These are phyloP conservation scores for Eremophila alpestris DNA, from an alignment of 2,797 vertebrate species.

Conservation along the genomic window DNA sequence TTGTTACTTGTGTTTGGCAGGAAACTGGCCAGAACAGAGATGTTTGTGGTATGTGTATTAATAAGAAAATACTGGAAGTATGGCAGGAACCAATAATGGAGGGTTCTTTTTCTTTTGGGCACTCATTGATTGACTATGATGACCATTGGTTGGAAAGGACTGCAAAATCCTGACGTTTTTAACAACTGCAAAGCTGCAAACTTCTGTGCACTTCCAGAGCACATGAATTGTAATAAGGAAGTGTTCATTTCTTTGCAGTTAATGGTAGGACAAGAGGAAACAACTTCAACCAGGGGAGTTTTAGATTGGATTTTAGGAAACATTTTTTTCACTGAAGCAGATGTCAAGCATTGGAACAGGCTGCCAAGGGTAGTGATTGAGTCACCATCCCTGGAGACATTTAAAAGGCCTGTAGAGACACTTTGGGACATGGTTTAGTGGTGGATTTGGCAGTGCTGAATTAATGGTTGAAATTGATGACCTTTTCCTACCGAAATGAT, in stretches of 20 bases:
- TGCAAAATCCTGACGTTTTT: background rate
- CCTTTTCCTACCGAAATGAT: background rate
- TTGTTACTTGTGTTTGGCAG: background rate
- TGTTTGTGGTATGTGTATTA: fast-evolving
- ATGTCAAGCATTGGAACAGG: background rate
- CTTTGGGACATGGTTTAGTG: background rate
- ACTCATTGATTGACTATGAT: background rate
- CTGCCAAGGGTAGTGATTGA: background rate
- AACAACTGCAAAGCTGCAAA: background rate
- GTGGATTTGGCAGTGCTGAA: background rate
- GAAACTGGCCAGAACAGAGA: background rate
- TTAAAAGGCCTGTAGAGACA: background rate
- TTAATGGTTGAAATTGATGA: background rate
- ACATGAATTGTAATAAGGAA: background rate
- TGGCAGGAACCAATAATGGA: background rate
- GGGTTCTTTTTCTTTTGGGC: background rate
- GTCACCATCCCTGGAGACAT: background rate
- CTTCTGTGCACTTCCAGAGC: background rate
- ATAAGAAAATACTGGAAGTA: background rate
- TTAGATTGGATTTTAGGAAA: background rate
- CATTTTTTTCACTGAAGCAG: background rate
- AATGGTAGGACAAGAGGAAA: background rate
- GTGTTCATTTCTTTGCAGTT: background rate
- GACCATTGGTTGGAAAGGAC: background rate
- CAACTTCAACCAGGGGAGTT: background rate